Percentiles rank a stretch among this genome's conserved stretches.
Evolutionary conservation across 1,140 invertebrate species (phyloP).

Genomic region (Vanessa tameamea): DNA sequence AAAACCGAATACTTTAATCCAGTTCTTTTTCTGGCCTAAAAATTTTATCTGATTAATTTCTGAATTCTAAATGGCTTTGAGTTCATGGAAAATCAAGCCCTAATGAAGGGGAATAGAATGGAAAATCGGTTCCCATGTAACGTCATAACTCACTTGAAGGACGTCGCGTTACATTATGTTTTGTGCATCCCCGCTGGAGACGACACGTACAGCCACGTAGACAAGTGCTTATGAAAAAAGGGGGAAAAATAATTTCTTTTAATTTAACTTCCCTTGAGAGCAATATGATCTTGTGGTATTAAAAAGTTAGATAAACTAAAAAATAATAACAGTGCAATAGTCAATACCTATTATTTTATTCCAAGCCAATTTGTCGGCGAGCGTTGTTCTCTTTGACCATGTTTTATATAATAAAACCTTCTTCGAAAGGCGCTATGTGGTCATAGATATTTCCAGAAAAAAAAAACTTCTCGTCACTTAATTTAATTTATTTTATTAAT

Average conservation of each 20-base stretch:
- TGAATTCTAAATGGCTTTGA: slow-evolving; percentile 18
- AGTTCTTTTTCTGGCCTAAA: slow-evolving; percentile 19
- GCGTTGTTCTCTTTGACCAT: no score
- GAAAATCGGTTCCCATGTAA: background rate
- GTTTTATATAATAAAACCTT: no score
- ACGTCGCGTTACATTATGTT: slow-evolving; percentile 41
- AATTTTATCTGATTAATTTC: slow-evolving; percentile 29
- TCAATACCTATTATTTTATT: no score
- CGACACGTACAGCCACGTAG: slow-evolving; percentile 36
- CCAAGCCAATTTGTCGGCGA: no score
- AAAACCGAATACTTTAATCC: slow-evolving; percentile 9
- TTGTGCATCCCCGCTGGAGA: slow-evolving; percentile 40
- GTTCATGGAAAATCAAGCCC: background rate
- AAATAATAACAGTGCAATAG: no score
- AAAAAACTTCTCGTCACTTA: no score
- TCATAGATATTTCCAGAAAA: no score
- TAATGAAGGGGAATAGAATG: slow-evolving; percentile 12
- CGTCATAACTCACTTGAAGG: slow-evolving; percentile 38
- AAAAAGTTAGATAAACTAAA: no score
- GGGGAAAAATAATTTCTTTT: background rate
- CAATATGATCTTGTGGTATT: no score
- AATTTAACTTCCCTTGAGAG: no score
- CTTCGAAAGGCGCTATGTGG: no score
- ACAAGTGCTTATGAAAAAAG: slow-evolving; percentile 21
- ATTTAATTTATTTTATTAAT: no score